Conservation (phyloP, 2,888 invertebrate species). For the Petrolisthes cinctipes region DNA sequence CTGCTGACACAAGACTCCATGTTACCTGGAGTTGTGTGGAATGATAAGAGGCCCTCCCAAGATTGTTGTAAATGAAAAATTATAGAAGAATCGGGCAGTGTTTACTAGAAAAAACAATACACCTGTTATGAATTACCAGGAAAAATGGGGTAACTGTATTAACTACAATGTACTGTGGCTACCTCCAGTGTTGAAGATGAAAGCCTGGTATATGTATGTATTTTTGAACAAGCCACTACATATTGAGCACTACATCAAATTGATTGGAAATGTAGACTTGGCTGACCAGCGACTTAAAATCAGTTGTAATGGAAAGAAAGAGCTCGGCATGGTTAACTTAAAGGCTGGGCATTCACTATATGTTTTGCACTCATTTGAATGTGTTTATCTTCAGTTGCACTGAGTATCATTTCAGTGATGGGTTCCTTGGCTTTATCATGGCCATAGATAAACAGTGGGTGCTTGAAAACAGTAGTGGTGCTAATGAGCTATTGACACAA, state of each 20-base stretch:
- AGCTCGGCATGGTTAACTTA: conserved; percentile 16
- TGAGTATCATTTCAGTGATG: not conserved
- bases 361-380: not conserved
- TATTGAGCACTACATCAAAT: not conserved
- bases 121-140: conserved; percentile 17
- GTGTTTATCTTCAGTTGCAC: not conserved
- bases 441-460: not conserved
- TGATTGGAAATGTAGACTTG: conserved; percentile 16
- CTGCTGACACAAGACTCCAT: not conserved
- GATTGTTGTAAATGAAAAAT: not conserved
- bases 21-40: conserved; percentile 23
- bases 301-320: conserved; percentile 6
- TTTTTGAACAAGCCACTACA: conserved; percentile 5
- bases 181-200: not conserved
- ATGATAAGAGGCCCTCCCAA: conserved; percentile 34
- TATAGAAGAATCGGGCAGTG: not conserved
- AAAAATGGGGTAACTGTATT: conserved; percentile 7
- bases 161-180: conserved; percentile 10
- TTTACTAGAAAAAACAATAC: conserved; percentile 5
- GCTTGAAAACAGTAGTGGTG: not conserved
- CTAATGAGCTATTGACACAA: not conserved
- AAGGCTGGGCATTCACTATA: not conserved
- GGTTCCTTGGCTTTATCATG: not conserved
- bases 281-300: conserved; percentile 22
- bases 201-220: not conserved